phyloP scores from a whole-genome alignment of 1,140 invertebrate species.

The Lutraria rhynchaena region DNA sequence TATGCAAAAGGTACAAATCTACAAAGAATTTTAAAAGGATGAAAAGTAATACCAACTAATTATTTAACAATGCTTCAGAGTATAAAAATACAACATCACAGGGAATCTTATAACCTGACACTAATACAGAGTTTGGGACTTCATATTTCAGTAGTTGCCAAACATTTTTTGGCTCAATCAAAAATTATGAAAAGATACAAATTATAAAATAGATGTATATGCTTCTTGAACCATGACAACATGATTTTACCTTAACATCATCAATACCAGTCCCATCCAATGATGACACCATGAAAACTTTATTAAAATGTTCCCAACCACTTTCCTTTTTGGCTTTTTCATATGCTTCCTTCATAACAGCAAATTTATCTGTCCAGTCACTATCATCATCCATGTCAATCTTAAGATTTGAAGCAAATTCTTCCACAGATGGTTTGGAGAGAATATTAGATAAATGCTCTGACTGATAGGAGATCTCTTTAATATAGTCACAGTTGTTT shows the following conservation, averaged over 20 bases:
- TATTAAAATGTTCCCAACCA: slow-evolving; percentile 89
- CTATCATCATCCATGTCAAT: not conserved
- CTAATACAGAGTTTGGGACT: too few species aligned
- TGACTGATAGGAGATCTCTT: slow-evolving; percentile 37
- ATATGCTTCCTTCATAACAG: not conserved
- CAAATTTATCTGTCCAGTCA: not conserved
- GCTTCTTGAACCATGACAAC: too few species aligned
- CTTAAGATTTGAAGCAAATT: not conserved
- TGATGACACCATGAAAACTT: slow-evolving; percentile 95
- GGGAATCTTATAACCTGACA: too few species aligned
- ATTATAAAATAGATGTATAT: too few species aligned
- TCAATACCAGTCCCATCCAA: slow-evolving; percentile 89
- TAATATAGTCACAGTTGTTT: not conserved
- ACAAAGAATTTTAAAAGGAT: too few species aligned
- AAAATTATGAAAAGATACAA: too few species aligned
- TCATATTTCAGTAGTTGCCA: too few species aligned
- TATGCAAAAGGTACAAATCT: too few species aligned
- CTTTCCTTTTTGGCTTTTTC: not conserved
- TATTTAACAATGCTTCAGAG: too few species aligned
- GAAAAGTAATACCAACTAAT: too few species aligned
- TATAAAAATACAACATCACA: too few species aligned
- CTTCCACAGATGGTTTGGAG: not conserved
- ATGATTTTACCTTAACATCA: slow-evolving; percentile 90
- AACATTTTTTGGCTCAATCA: too few species aligned
- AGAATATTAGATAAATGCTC: slow-evolving; percentile 20